Evolutionary conservation across 2,797 vertebrate genomes (phyloP).

Genomic region (Buceros bicornis): DNA sequence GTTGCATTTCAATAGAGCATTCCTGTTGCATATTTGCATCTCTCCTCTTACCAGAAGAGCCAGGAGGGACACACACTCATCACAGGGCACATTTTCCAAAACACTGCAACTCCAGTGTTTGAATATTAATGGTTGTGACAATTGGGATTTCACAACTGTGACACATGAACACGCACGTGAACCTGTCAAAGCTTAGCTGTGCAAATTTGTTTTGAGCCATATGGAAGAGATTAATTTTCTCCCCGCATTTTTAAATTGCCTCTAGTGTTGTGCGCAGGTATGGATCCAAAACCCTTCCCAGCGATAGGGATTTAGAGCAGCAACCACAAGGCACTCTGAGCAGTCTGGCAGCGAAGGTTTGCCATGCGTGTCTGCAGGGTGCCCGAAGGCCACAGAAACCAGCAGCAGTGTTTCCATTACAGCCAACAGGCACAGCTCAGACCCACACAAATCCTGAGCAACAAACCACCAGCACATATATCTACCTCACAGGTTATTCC

Average conservation of each 20-base stretch:
- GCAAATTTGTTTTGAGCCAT: neutral
- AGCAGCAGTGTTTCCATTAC: neutral
- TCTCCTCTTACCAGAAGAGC: neutral
- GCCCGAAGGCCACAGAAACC: neutral
- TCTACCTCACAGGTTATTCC: neutral
- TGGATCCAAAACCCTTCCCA: neutral
- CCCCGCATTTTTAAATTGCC: neutral
- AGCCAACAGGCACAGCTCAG: neutral
- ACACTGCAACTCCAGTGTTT: neutral
- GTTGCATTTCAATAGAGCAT: neutral
- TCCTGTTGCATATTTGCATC: neutral
- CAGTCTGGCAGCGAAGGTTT: neutral
- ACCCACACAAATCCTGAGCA: neutral
- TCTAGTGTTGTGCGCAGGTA: neutral
- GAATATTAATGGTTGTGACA: neutral
- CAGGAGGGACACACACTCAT: neutral
- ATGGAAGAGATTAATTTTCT: neutral
- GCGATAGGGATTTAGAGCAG: neutral
- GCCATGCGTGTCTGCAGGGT: neutral
- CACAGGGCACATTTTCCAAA: neutral
- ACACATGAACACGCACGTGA: rapidly evolving
- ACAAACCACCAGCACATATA: neutral
- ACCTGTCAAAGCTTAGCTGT: neutral
- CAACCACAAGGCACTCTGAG: neutral
- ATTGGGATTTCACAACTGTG: neutral